Base-by-base conservation (phyloP, 2,113 vertebrate species). In the Eonycteris spelaea region DNA sequence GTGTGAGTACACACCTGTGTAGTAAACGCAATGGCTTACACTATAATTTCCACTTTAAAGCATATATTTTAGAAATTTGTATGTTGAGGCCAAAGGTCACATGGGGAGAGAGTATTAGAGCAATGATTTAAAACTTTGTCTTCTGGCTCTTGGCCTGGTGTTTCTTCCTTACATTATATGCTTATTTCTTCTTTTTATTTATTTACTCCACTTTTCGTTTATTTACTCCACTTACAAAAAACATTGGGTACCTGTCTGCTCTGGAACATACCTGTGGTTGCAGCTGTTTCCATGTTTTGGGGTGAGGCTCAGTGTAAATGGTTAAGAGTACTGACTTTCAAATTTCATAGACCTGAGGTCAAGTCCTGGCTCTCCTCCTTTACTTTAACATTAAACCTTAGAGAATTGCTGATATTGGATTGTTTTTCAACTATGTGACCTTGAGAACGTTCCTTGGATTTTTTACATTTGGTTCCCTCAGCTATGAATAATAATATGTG, bases 381-480 rank as follows among this genome's bases (percentile, higher is more conserved):
- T 80, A 57, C 38, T 70, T 73, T 79, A 70, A 55, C 43, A 30
- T 80, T 73, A 43, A 48, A 43, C 24, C 30, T 26, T 53, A 87
- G 67, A 45, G 26, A 80, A 87, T 87, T 83, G 61, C 22, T 90
- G 45, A 57, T 90, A 86, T 30, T 71, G 14, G 40, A 21, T 55
- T 83, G 24, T 79, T 95, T 67, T 96, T 92, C 51, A 84, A 51
- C 24, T 33, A 7, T 73, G 33, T 94, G 33, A 67, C 30, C 53
- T 96, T 93, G 74, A n/a, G n/a, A 90, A 18, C 43, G 51, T 80
- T 95, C 43, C 16, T 80, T 95, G 48, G n/a, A 45, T 80, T 85
- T 91, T 91, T 61, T 63, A 55, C 80, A 73, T 77, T 74, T 9
- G 78, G 0, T 96, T 92, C 7, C 26, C 21, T 93, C 55, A 78